Conservation (phyloP, 2,888 invertebrate genomes). For the Eristalis tenax region DNA sequence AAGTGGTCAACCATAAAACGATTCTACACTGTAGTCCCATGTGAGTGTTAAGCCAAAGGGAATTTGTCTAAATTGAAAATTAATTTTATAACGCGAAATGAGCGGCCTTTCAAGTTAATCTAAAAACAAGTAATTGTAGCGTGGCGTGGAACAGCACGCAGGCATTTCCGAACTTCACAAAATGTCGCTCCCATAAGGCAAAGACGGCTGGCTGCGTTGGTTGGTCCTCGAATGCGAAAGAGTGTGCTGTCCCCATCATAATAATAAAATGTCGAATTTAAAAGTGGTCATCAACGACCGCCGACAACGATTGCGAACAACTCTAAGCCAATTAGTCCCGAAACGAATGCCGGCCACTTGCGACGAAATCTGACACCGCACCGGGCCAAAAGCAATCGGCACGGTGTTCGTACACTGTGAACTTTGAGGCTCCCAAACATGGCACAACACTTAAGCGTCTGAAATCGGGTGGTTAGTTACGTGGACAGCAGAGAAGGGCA, state of each 20-base stretch:
- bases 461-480: background rate
- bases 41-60: slow-evolving; percentile 37
- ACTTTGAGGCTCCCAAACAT: slow-evolving; percentile 48
- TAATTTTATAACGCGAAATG: slow-evolving; percentile 69
- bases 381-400: slow-evolving; percentile 45
- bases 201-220: background rate
- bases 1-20: slow-evolving; percentile 23
- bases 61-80: slow-evolving; percentile 50
- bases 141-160: slow-evolving; percentile 36
- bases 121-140: slow-evolving; percentile 50
- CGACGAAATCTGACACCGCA: slow-evolving; percentile 63
- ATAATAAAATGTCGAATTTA: slow-evolving; percentile 70
- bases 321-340: slow-evolving; percentile 69
- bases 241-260: slow-evolving; percentile 51
- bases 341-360: slow-evolving; percentile 64
- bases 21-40: background rate
- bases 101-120: slow-evolving; percentile 62
- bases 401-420: slow-evolving; percentile 38
- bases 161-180: slow-evolving; percentile 21
- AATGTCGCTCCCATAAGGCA: slow-evolving; percentile 5
- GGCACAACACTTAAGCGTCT: slow-evolving; percentile 28
- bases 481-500: background rate
- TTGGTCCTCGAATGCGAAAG: background rate
- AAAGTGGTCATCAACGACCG: slow-evolving; percentile 62
- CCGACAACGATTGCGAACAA: slow-evolving; percentile 62